phyloP scores from a whole-genome alignment of 2,797 vertebrate species.

The Loris lydekkerianus region DNA sequence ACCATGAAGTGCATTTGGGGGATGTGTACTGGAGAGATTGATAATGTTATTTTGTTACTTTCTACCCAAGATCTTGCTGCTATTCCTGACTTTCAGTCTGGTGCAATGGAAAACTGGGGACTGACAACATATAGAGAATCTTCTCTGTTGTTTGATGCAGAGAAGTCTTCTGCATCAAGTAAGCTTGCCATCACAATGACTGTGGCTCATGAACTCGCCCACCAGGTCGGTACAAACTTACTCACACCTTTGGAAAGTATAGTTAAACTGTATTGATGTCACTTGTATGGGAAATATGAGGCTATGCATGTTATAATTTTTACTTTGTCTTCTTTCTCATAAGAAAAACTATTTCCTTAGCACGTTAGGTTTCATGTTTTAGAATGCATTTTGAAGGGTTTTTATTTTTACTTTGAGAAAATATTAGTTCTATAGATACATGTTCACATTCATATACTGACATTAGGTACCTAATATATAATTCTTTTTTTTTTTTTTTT shows the following conservation, averaged over 20 bases:
- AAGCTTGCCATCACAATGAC: slow-evolving; percentile 92
- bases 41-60: slow-evolving; percentile 8
- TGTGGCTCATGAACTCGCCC: slow-evolving; percentile 95
- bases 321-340: not conserved
- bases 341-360: slow-evolving; percentile 12
- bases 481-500: not conserved
- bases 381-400: not conserved
- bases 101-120: slow-evolving; percentile 98
- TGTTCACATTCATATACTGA: not conserved
- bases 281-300: not conserved
- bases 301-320: not conserved
- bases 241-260: not conserved
- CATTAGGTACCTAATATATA: not conserved
- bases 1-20: not conserved
- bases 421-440: not conserved
- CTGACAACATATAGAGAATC: slow-evolving; percentile 95
- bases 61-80: slow-evolving; percentile 93
- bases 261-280: not conserved
- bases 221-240: slow-evolving; percentile 90
- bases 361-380: slow-evolving; percentile 8
- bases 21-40: not conserved
- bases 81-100: slow-evolving; percentile 95
- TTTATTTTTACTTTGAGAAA: slow-evolving; percentile 51
- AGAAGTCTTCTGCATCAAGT: slow-evolving; percentile 92
- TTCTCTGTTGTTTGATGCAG: slow-evolving; percentile 90